Conservation (phyloP, 2,113 vertebrate species). For the Macrotus californicus region DNA sequence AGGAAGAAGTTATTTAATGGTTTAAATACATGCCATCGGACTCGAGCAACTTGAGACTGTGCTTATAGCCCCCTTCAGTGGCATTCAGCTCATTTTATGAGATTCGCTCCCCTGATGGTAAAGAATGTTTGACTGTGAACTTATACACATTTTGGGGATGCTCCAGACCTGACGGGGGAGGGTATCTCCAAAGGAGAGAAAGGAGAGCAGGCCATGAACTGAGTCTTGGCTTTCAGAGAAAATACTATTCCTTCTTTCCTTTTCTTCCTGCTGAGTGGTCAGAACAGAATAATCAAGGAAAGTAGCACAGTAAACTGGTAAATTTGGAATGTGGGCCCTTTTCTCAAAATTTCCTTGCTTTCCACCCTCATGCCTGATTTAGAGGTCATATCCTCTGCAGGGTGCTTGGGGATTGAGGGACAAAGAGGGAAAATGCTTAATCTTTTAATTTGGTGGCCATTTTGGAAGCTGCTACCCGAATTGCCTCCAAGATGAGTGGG, state of each 20-base stretch:
- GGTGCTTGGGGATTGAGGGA: not conserved
- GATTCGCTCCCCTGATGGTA: not conserved
- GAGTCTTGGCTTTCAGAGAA: not conserved
- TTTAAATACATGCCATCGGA: not conserved
- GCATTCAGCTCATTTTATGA: not conserved
- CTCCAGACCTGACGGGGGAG: not conserved
- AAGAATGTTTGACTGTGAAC: not conserved
- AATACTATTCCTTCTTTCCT: not conserved
- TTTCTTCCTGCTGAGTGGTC: not conserved
- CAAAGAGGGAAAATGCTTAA: not conserved
- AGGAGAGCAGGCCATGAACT: no score
- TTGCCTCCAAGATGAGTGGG: not conserved
- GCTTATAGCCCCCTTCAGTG: no score
- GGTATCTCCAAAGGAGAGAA: not conserved
- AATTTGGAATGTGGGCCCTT: not conserved
- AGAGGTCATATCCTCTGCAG: not conserved
- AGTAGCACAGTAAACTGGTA: not conserved
- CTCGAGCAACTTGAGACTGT: not conserved
- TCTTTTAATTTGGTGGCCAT: not conserved
- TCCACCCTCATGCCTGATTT: not conserved
- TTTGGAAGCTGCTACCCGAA: not conserved
- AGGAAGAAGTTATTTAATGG: not conserved
- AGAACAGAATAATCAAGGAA: not conserved
- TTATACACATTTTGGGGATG: not conserved
- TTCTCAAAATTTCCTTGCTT: not conserved